Base-by-base conservation (phyloP, 2,888 invertebrate genomes). In the Andricus curvator region DNA sequence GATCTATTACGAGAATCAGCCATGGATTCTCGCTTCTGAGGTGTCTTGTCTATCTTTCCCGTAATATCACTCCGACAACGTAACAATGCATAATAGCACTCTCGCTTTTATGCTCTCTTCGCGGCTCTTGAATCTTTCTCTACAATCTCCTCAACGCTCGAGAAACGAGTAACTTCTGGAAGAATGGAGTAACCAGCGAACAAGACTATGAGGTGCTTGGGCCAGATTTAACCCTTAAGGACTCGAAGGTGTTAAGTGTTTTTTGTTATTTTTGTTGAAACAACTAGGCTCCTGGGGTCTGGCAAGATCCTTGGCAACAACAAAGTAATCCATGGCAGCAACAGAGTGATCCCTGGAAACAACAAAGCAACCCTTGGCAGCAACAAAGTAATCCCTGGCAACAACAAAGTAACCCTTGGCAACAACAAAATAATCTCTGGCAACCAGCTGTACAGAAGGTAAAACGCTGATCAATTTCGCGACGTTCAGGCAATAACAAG, bases 341-440 rank as follows among this genome's bases (percentile, higher is more conserved):
- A 37, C 37, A 37, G 9, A 37, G 37, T 37, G 9, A 37, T n/a
- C 56, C 56, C 80, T 84, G 82, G 83, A 82, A 83, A 82, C n/a
- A 17, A 56, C 56, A 56, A 29, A 22, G n/a, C 11, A 82, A 84
- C 44, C 84, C 84, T 51, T 83, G 67, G 67, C 67, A 80, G 67
- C 68, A 81, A 78, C 78, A 74, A 78, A 78, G 41, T 41, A 13
- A 74, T 70, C 48, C 51, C 77, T 83, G 78, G 82, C 85, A 84
- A 80, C 85, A 84, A 80, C 83, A 81, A 80, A 79, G 82, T 76
- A 80, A 82, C 79, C 29, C 78, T 64, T 82, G 83, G 80, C 83
- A 51, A 76, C 81, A 84, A n/a, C 74, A 33, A 56, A 56, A 74
- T 22, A 62, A 22, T 25, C 62, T 74, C 56, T 74, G 74, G 74